phyloP scores from a whole-genome alignment of 2,888 invertebrate species.

The Synergus laeviventris region DNA sequence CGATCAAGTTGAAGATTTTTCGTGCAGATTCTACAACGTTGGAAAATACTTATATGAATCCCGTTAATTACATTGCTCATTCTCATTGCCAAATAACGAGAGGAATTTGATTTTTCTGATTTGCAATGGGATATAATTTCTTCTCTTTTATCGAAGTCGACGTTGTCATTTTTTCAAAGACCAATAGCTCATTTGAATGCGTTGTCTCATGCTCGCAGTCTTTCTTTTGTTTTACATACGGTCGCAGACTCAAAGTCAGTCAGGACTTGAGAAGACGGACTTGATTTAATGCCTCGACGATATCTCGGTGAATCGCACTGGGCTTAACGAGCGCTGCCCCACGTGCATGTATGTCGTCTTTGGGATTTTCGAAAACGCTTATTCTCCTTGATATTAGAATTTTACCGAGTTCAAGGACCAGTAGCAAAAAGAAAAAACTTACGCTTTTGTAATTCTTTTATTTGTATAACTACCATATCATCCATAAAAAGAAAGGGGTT shows the following conservation, averaged over 20 bases:
- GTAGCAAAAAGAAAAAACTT: background rate
- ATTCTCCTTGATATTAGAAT: conserved; percentile 21
- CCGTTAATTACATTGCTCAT: background rate
- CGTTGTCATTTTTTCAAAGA: conserved; percentile 65
- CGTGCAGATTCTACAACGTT: too few relatives aligned
- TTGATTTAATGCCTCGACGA: conserved; percentile 71
- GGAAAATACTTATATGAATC: too few relatives aligned
- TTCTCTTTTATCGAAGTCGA: conserved; percentile 31
- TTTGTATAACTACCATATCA: too few relatives aligned
- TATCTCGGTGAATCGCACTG: conserved; percentile 70
- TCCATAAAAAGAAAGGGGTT: too few relatives aligned
- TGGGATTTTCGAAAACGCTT: conserved; percentile 52
- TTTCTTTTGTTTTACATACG: conserved; percentile 68
- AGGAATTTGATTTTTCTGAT: too few relatives aligned
- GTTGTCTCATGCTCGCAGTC: conserved; percentile 59
- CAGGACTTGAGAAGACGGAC: conserved; percentile 60
- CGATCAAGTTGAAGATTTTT: too few relatives aligned
- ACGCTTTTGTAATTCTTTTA: background rate
- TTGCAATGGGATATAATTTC: conserved; percentile 36
- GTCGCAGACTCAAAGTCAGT: conserved; percentile 57
- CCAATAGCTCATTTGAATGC: conserved; percentile 72
- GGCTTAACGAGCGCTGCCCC: conserved; percentile 69
- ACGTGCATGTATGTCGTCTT: conserved; percentile 58
- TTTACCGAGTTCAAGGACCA: conserved; percentile 14
- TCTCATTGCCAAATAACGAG: too few relatives aligned